phyloP scores from a whole-genome alignment of 2,888 invertebrate species.

The Allygus modestus region DNA sequence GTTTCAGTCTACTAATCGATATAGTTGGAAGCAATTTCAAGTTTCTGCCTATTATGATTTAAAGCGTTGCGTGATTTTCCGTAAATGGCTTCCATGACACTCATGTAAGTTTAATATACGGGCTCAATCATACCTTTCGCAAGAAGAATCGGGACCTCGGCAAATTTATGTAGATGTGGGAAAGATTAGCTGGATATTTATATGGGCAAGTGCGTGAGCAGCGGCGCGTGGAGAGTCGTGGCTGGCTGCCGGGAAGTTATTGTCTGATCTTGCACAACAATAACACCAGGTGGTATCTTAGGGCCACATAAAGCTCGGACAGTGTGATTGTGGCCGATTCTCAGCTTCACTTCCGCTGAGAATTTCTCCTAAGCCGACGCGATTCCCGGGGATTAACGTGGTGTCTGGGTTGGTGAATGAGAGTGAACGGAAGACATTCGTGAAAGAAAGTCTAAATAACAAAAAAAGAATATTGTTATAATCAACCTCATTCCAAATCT shows the following conservation, averaged over 20 bases:
- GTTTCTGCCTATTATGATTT: no score
- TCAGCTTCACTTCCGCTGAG: constrained; percentile 23
- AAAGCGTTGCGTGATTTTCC: neutral
- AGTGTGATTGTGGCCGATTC: neutral
- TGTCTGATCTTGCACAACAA: constrained; percentile 33
- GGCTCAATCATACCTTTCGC: constrained; percentile 15
- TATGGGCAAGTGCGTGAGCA: constrained; percentile 46
- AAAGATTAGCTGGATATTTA: constrained; percentile 35
- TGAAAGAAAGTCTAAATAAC: neutral
- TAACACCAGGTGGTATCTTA: constrained; percentile 3
- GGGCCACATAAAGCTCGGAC: neutral
- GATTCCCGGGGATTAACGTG: constrained; percentile 25
- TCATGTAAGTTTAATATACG: neutral
- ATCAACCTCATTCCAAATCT: no score
- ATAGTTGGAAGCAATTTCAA: no score
- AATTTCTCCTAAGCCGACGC: neutral
- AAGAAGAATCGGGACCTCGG: neutral
- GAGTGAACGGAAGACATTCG: neutral
- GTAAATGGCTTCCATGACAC: neutral
- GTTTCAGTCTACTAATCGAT: no score
- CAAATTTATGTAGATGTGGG: constrained; percentile 44
- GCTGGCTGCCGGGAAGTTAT: neutral
- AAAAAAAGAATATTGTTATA: no score
- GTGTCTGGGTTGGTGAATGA: neutral
- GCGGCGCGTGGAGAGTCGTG: constrained; percentile 6